These are phyloP conservation scores for Passer domesticus DNA, from an alignment of 2,113 vertebrate species.

Conservation along the genomic window DNA sequence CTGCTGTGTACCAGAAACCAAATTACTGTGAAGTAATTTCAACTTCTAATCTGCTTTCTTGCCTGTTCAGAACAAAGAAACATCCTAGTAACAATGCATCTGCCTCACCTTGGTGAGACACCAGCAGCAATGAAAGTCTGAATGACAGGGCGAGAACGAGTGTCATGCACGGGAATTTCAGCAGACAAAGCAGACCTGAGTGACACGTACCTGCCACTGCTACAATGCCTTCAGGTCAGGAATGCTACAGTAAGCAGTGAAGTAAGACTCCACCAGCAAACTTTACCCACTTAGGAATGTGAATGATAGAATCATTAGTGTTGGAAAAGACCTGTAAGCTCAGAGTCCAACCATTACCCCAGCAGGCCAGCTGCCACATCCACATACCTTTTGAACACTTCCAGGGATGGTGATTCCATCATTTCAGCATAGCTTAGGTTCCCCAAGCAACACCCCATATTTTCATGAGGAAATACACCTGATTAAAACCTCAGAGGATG, in stretches of 20 bases:
- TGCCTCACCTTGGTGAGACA: not conserved
- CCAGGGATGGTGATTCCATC: not conserved
- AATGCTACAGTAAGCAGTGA: not conserved
- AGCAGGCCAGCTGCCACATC: not conserved
- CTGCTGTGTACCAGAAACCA: not conserved
- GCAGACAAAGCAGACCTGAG: not conserved
- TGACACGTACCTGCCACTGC: not conserved
- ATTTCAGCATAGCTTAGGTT: not conserved
- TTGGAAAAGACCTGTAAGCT: not conserved
- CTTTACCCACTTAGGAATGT: not conserved
- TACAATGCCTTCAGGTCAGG: not conserved
- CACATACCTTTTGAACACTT: not conserved
- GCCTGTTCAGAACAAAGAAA: not conserved
- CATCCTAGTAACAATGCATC: not conserved
- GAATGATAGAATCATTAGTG: not conserved
- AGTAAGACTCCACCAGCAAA: not conserved
- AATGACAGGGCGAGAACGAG: not conserved
- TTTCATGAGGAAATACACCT: not conserved
- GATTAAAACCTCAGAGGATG: not conserved
- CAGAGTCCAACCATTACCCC: not conserved
- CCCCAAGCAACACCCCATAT: not conserved
- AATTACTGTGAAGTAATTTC: not conserved
- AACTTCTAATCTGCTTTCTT: not conserved
- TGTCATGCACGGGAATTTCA: not conserved
- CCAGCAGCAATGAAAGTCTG: not conserved